These are phyloP conservation scores for Arothron firmamentum DNA, from an alignment of 2,113 vertebrate genomes.

Conservation along the genomic window DNA sequence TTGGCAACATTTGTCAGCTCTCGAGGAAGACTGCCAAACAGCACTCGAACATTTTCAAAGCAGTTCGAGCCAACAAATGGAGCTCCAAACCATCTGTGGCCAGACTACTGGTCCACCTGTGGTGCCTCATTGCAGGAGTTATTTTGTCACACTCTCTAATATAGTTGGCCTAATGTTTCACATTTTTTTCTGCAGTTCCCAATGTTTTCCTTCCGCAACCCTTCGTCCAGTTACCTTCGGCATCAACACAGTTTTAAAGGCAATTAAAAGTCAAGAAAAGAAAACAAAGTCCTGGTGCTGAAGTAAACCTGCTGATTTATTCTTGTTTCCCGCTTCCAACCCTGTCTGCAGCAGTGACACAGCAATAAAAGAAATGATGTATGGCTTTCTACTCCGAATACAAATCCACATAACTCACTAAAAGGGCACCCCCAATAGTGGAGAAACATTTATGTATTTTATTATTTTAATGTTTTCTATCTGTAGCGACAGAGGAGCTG, in stretches of 20 bases:
- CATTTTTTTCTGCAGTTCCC: constrained; percentile 13
- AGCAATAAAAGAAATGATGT: constrained; percentile 27
- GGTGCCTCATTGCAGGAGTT: constrained; percentile 5
- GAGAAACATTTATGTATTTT: neutral
- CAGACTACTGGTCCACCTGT: constrained; percentile 33
- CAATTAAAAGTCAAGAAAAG: constrained; percentile 51
- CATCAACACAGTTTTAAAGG: constrained; percentile 45
- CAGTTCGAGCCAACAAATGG: constrained; percentile 21
- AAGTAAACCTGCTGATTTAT: constrained; percentile 17
- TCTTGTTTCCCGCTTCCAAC: constrained; percentile 25
- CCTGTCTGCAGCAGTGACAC: constrained; percentile 20
- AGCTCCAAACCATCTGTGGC: constrained; percentile 21
- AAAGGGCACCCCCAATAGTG: neutral
- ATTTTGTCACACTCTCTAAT: neutral
- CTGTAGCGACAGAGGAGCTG: constrained; percentile 16
- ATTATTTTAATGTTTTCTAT: neutral
- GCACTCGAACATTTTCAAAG: constrained; percentile 28
- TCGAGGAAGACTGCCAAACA: constrained; percentile 22
- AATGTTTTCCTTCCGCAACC: constrained; percentile 19
- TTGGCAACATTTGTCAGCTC: constrained; percentile 23
- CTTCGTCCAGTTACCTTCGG: constrained; percentile 44
- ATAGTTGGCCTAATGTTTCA: neutral
- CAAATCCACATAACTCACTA: neutral
- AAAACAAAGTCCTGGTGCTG: constrained; percentile 44
- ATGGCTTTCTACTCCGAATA: constrained; percentile 17